Conservation (phyloP, 2,888 invertebrate genomes). For the Sympetrum striolatum region DNA sequence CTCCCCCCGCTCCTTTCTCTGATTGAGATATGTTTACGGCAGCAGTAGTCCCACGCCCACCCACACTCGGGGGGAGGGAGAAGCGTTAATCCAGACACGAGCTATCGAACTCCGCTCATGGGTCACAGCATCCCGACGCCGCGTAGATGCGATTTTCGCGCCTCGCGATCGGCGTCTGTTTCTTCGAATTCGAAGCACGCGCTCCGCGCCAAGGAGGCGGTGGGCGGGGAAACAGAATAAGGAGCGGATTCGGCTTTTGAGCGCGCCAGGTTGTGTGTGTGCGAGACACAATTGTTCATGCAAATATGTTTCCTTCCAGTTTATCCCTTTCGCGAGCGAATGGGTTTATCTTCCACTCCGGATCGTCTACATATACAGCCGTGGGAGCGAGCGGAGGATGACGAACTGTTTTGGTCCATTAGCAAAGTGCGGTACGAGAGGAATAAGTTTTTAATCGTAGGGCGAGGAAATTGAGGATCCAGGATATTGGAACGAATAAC, state of each 20-base stretch:
- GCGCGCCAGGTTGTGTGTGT: neutral
- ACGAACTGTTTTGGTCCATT: neutral
- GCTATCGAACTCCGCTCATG: neutral
- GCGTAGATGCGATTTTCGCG: neutral
- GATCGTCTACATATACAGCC: neutral
- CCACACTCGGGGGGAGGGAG: neutral
- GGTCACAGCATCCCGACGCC: neutral
- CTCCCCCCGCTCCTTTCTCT: neutral
- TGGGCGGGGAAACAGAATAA: neutral
- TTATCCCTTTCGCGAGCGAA: neutral
- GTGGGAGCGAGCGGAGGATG: neutral
- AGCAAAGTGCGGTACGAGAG: neutral
- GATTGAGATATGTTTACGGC: conserved; percentile 19
- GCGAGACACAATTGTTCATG: neutral
- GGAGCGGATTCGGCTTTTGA: neutral
- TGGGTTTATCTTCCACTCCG: neutral
- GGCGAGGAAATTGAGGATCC: too few relatives aligned
- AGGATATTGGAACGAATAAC: too few relatives aligned
- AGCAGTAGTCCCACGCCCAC: neutral
- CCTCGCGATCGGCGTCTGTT: neutral
- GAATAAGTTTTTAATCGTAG: too few relatives aligned
- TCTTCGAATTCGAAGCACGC: neutral
- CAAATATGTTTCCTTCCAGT: neutral
- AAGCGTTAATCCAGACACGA: neutral
- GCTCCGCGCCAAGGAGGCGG: neutral